Percentiles rank a stretch among this genome's conserved stretches.
Evolutionary conservation across 92 coral and sea anemone genomes (phyloP).

Genomic region (Epizoanthus illoricatus): DNA sequence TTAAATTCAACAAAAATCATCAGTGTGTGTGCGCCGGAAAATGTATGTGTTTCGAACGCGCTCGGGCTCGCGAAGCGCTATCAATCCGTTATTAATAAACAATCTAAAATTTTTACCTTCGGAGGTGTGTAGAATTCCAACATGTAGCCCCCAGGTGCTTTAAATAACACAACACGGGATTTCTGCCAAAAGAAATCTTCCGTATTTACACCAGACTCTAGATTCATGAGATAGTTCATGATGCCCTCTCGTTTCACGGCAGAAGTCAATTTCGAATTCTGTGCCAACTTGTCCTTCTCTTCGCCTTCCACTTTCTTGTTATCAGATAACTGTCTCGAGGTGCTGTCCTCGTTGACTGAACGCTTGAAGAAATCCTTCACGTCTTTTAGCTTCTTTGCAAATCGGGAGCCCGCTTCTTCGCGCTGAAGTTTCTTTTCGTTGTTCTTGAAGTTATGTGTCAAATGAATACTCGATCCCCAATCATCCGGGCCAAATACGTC

Average conservation of each 20-base stretch:
- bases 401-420: slow-evolving; percentile 61
- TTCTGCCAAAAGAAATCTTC: slow-evolving; percentile 99
- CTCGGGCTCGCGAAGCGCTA: no score
- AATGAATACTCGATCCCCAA: slow-evolving; percentile 86
- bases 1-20: no score
- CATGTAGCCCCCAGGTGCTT: slow-evolving; percentile 99
- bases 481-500: slow-evolving; percentile 88
- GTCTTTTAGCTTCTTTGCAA: slow-evolving; percentile 65
- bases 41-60: no score
- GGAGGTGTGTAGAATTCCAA: slow-evolving; percentile 97
- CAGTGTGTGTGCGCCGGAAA: no score
- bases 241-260: slow-evolving; percentile 75
- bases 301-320: slow-evolving; percentile 44
- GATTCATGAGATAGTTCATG: slow-evolving; percentile 89
- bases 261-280: slow-evolving; percentile 50
- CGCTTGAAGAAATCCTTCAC: slow-evolving; percentile 92
- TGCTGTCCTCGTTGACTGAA: slow-evolving; percentile 62
- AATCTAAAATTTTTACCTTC: slow-evolving; percentile 61
- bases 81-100: no score
- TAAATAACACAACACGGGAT: slow-evolving; percentile 87
- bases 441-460: slow-evolving; percentile 75
- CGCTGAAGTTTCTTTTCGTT: slow-evolving; percentile 56
- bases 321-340: slow-evolving; percentile 40
- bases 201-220: slow-evolving; percentile 90
- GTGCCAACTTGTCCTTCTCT: slow-evolving; percentile 37